Evolutionary conservation across 2,797 vertebrate species (phyloP).

Genomic region (Caiman crocodilus): DNA sequence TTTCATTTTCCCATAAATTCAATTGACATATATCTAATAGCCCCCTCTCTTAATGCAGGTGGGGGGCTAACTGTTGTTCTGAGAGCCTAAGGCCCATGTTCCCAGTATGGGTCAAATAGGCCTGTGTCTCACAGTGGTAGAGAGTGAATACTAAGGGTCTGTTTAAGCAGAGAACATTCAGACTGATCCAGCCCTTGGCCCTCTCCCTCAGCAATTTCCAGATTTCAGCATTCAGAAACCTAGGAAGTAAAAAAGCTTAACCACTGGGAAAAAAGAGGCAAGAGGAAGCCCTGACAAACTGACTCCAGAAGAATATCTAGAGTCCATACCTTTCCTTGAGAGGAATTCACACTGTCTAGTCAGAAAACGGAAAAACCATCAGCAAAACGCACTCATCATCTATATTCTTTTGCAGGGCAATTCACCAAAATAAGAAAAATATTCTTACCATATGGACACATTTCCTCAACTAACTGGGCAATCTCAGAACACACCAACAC

Average conservation of each 20-base stretch:
- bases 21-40: too few species aligned
- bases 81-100: too few species aligned
- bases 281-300: background rate
- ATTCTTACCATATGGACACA: background rate
- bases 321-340: background rate
- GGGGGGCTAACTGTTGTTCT: too few species aligned
- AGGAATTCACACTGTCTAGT: background rate
- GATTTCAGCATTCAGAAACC: background rate
- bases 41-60: too few species aligned
- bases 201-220: too few species aligned
- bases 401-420: fast-evolving
- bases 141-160: too few species aligned
- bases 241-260: background rate
- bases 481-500: background rate
- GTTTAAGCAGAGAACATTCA: too few species aligned
- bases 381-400: background rate
- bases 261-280: background rate
- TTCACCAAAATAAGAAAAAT: fast-evolving
- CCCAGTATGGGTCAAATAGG: too few species aligned
- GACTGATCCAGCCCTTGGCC: too few species aligned
- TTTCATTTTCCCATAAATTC: too few species aligned
- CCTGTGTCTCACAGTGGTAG: too few species aligned
- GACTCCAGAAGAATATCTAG: background rate
- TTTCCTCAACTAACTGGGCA: fast-evolving
- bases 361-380: background rate